phyloP scores from a whole-genome alignment of 2,888 invertebrate species.

The Caenorhabditis plicata region DNA sequence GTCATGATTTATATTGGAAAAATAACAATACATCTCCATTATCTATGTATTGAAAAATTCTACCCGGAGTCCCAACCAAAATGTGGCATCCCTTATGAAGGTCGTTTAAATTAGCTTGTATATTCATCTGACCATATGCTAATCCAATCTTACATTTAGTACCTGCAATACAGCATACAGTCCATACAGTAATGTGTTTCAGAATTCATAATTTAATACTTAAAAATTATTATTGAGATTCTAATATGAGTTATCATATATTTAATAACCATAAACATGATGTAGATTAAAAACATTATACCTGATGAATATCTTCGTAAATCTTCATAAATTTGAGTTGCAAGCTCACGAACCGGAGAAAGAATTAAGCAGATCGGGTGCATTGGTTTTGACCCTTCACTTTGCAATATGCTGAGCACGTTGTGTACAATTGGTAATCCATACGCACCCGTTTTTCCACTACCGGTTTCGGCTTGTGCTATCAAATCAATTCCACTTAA shows the following conservation, averaged over 20 bases:
- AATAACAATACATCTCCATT: constrained; percentile 11
- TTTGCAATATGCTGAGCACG: constrained; percentile 36
- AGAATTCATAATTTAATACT: neutral
- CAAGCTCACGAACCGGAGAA: constrained; percentile 88
- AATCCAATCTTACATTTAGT: constrained; percentile 27
- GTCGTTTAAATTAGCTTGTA: neutral
- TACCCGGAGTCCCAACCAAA: constrained; percentile 77
- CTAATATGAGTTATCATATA: constrained; percentile 1
- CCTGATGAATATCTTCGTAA: constrained; percentile 6
- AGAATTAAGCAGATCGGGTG: constrained; percentile 79
- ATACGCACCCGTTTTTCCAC: constrained; percentile 95
- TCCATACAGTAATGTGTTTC: too few relatives aligned
- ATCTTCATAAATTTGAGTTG: constrained; percentile 76
- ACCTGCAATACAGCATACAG: too few relatives aligned
- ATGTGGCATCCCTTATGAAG: constrained; percentile 73
- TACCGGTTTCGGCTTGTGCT: constrained; percentile 97
- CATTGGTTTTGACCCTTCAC: neutral
- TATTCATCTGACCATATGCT: constrained; percentile 40
- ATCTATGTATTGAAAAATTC: constrained; percentile 74
- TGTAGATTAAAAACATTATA: too few relatives aligned
- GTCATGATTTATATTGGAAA: neutral
- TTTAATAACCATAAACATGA: too few relatives aligned
- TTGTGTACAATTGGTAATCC: constrained; percentile 82
- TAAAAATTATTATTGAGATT: neutral
- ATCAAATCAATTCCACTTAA: constrained; percentile 80